Evolutionary conservation across 2,888 invertebrate species (phyloP).

Genomic region (Crematogaster levior): DNA sequence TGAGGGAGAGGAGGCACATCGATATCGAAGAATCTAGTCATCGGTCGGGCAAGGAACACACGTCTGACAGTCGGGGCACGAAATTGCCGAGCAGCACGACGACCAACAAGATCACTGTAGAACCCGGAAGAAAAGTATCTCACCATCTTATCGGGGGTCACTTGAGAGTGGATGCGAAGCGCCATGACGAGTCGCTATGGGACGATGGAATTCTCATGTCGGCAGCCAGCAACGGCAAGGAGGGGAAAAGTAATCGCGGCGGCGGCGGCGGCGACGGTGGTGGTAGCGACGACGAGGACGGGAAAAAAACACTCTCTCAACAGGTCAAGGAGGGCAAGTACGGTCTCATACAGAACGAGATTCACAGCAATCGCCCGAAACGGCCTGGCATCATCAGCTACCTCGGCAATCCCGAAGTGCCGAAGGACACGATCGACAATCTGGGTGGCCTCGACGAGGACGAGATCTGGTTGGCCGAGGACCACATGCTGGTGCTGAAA

Average conservation of each 20-base stretch:
- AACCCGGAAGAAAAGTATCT: constrained; percentile 71
- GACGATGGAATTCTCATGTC: constrained; percentile 89
- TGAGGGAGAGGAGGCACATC: constrained; percentile 67
- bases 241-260: constrained; percentile 85
- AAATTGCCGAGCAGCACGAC: constrained; percentile 67
- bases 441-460: constrained; percentile 93
- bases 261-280: constrained; percentile 80
- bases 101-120: constrained; percentile 72
- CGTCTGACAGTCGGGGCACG: constrained; percentile 22
- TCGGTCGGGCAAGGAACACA: constrained; percentile 46
- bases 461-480: constrained; percentile 96
- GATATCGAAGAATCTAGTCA: constrained; percentile 73
- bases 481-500: constrained; percentile 93
- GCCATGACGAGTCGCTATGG: constrained; percentile 74
- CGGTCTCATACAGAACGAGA: constrained; percentile 94
- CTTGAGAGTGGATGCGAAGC: constrained; percentile 83
- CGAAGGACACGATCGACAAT: constrained; percentile 92
- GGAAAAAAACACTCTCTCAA: constrained; percentile 94
- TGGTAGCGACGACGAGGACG: constrained; percentile 88
- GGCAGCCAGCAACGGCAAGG: constrained; percentile 90
- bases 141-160: constrained; percentile 90
- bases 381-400: constrained; percentile 94
- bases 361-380: constrained; percentile 89
- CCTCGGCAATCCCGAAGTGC: constrained; percentile 92
- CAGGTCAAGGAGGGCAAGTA: constrained; percentile 97